phyloP scores from a whole-genome alignment of 2,888 invertebrate species.

The Ctenicera cuprea region DNA sequence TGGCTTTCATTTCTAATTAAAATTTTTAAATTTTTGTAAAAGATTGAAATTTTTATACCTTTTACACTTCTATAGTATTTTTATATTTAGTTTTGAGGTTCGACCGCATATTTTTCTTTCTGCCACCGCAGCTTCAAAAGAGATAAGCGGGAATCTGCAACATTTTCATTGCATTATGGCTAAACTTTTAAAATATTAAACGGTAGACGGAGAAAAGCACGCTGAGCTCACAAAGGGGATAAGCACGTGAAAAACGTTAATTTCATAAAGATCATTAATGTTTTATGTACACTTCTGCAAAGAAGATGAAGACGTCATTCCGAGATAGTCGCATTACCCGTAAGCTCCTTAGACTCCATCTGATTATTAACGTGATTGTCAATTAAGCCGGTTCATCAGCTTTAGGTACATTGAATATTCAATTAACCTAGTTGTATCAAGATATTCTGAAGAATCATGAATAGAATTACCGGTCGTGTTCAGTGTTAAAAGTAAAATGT shows the following conservation, averaged over 20 bases:
- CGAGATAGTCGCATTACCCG: conserved; percentile 30
- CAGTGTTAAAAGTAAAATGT: background rate
- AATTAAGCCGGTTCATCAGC: conserved; percentile 46
- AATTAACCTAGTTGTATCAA: conserved; percentile 45
- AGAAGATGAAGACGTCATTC: conserved; percentile 29
- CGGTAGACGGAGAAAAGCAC: too few species aligned
- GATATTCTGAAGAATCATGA: conserved; percentile 32
- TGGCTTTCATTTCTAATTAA: too few species aligned
- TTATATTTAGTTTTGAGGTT: too few species aligned
- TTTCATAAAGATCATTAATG: conserved; percentile 42
- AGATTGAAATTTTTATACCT: too few species aligned
- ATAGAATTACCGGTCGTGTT: conserved; percentile 27
- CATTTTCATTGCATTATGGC: too few species aligned
- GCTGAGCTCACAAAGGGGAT: background rate
- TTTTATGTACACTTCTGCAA: conserved; percentile 34
- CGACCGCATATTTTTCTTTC: too few species aligned
- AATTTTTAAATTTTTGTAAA: too few species aligned
- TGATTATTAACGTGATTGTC: conserved; percentile 45
- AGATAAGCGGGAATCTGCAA: too few species aligned
- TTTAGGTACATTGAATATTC: conserved; percentile 44
- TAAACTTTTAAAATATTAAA: too few species aligned
- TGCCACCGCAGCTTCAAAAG: too few species aligned
- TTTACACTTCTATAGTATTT: too few species aligned
- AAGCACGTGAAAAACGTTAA: conserved; percentile 25
- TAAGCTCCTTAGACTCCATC: conserved; percentile 40